Conservation (phyloP, 2,113 vertebrate genomes). For the Lycaon pictus region DNA sequence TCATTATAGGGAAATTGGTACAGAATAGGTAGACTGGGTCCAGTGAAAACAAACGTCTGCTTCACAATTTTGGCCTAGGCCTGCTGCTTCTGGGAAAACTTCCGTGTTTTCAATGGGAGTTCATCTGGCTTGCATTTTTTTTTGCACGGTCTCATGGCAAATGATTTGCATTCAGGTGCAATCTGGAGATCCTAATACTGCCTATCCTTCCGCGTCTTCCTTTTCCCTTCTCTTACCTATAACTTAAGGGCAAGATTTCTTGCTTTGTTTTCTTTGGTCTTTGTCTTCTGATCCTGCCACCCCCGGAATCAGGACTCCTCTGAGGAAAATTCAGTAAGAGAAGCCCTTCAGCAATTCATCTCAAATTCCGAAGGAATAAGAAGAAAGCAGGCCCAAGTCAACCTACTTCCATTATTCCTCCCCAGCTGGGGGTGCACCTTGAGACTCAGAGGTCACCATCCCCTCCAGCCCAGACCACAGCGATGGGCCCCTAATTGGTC, state of each 20-base stretch:
- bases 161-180: background rate
- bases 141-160: background rate
- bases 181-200: background rate
- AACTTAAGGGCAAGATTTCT: background rate
- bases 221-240: background rate
- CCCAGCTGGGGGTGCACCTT: background rate
- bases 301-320: background rate
- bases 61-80: accelerated
- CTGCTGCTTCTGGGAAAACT: background rate
- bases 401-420: background rate
- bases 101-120: background rate
- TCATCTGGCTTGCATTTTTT: background rate
- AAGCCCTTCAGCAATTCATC: background rate
- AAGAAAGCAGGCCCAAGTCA: background rate
- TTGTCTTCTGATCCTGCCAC: background rate
- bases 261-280: conserved; percentile 24
- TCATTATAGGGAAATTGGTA: background rate
- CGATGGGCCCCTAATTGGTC: background rate
- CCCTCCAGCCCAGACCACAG: background rate
- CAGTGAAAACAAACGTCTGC: background rate
- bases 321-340: background rate
- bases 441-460: background rate
- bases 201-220: background rate
- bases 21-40: background rate
- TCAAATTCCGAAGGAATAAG: background rate